phyloP scores from a whole-genome alignment of 92 coral and sea anemone species.

The Epizoanthus stellaris region DNA sequence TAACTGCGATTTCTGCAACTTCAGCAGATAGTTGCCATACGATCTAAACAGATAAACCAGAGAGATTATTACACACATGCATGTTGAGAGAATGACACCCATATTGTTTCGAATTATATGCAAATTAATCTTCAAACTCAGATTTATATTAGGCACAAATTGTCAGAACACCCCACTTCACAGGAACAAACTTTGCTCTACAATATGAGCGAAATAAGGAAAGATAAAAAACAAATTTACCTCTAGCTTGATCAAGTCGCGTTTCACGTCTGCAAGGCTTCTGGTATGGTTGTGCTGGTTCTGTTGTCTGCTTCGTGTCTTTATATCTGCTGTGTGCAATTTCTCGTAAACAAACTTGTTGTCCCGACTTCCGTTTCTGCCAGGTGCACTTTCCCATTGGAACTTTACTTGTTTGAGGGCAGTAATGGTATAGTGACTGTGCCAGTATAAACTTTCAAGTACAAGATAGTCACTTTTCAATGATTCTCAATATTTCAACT shows the following conservation, averaged over 20 bases:
- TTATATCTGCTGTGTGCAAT: no score
- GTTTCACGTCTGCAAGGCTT: constrained; percentile 9
- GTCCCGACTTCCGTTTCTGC: no score
- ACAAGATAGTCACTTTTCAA: no score
- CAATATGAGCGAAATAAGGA: constrained; percentile 16
- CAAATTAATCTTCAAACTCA: constrained; percentile 15
- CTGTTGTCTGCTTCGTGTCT: no score
- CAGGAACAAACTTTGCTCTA: constrained; percentile 18
- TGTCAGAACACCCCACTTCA: constrained; percentile 13
- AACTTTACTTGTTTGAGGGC: no score
- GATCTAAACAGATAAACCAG: not conserved
- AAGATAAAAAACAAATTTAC: constrained; percentile 8
- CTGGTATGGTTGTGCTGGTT: no score
- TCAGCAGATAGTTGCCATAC: not conserved
- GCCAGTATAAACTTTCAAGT: no score
- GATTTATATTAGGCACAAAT: constrained; percentile 1
- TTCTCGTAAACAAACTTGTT: no score
- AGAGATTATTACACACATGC: constrained; percentile 3
- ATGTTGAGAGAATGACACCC: no score
- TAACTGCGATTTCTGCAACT: constrained; percentile 4
- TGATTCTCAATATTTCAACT: no score
- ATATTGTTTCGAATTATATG: not conserved
- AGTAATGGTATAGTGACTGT: no score
- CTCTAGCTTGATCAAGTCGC: constrained; percentile 28
- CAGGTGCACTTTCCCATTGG: no score